Base-by-base conservation (phyloP, 2,797 vertebrate species). In the Thalassophryne amazonica region DNA sequence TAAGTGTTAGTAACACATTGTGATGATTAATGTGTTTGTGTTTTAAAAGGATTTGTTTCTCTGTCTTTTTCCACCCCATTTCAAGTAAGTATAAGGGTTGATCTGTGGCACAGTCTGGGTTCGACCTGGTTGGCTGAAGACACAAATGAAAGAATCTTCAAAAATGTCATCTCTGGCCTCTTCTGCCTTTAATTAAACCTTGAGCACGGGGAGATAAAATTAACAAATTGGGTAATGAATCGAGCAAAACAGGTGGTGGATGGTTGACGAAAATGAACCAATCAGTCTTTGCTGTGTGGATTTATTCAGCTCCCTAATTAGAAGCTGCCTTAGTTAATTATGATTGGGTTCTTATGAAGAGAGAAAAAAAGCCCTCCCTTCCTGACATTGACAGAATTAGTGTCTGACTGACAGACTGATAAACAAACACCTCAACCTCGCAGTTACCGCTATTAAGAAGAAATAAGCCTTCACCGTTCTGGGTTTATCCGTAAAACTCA, bases 171-270 rank as follows among this genome's bases (percentile, higher is more conserved):
- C 81, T 80, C 65, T 86, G 85, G 78, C 86, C 82, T 80, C 78
- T 79, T 83, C 81, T 89, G 73, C 81, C 84, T 83, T 89, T 90
- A 88, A 91, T 91, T 88, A 89, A 89, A 88, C 85, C 83, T 82
- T 54, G 71, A 81, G 73, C 89, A 86, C 38, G 25, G 66, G 76
- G 76, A 87, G 88, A 91, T 90, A 84, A 87, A 90, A 88, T 88
- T 84, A 91, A 89, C 84, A 89, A 90, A 91, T 91, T 87, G 85
- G 84, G 71, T 90, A 90, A 91, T 91, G 88, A 87, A 88, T 89
- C 67, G 79, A 84, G 82, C 78, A 80, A 88, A 90, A 90, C 89
- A 91, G 90, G 89, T 91, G 90, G 87, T 86, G 81, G 86, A 83
- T 85, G 88, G 89, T 80, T 76, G 82, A 85, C 73, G 85, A 86